These are phyloP conservation scores for Papilio demoleus DNA, from an alignment of 2,888 invertebrate genomes.

Conservation along the genomic window DNA sequence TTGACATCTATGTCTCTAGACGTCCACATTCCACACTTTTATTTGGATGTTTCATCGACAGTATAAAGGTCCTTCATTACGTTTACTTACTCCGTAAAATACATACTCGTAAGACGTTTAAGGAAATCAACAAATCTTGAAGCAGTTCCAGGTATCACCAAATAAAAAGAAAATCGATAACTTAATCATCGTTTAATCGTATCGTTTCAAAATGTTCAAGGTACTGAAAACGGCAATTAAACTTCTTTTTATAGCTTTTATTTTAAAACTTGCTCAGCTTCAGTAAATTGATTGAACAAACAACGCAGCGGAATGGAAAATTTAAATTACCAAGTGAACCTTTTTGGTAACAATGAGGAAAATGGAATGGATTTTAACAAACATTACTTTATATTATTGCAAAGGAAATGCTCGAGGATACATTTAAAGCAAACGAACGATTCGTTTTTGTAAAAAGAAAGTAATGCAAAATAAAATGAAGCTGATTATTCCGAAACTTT, in stretches of 20 bases:
- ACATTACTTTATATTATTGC: conserved; percentile 4
- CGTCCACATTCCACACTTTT: not conserved
- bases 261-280: not conserved
- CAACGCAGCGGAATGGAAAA: conserved; percentile 19
- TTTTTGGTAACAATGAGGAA: conserved; percentile 17
- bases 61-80: not conserved
- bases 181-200: not conserved
- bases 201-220: not conserved
- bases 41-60: not conserved
- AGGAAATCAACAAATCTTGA: no score
- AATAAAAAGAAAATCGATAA: not conserved
- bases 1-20: conserved; percentile 10
- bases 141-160: no score
- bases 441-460: no score
- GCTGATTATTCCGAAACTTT: no score
- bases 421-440: not conserved
- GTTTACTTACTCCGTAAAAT: not conserved
- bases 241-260: conserved; percentile 12
- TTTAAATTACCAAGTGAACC: conserved; percentile 15
- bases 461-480: not conserved
- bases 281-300: conserved; percentile 14
- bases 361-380: conserved; percentile 13
- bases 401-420: not conserved
- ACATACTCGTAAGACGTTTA: no score
- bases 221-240: not conserved